Evolutionary conservation across 2,888 invertebrate species (phyloP), one percentile per base, ranked within the genome.

Genomic region (Calameuta pallipes): DNA sequence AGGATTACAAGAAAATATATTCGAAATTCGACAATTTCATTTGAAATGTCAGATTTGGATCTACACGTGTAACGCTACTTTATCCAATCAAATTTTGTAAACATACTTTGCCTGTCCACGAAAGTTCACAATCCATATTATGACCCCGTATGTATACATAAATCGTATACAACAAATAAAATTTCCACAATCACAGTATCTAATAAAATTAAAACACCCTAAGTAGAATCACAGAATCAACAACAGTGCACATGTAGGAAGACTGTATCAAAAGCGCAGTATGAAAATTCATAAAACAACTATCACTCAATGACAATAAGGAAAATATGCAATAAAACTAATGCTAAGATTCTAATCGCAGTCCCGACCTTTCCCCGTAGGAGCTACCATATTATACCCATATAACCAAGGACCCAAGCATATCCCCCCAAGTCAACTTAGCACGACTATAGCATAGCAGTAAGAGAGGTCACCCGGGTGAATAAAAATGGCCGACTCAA

Each of bases 401-500:
- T 34, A 31, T 2, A 71, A 11, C 71, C 71, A 31, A 34, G 71
- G 30, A 15, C 31, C 33, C 71, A 34, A 31, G 71, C 31, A 34
- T 15, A 71, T 34, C 71, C 33, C 13, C 71, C 71, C 71, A 71
- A 13, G 56, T 9, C 15, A 56, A 56, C 56, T 23, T 23, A 56
- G 56, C 56, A 56, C 56, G 56, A 71, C 71, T 30, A 13, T 34
- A 34, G 71, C 71, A 15, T 15, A 31, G 71, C 31, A 4, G 31
- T 71, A 31, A 71, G 71, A 71, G 15, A 71, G 71, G 71, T 71
- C 71, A 71, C 12, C 31, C 31, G 33, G 71, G 71, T 31, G 31
- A 71, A 56, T 56, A 71, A 71, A 71, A 71, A 71, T 71, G 71
- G 71, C 11, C 71, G 71, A 23, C 71, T 33, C 31, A 33, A 71